phyloP scores from a whole-genome alignment of 1,140 invertebrate species.

The Oreohelix idahoensis region DNA sequence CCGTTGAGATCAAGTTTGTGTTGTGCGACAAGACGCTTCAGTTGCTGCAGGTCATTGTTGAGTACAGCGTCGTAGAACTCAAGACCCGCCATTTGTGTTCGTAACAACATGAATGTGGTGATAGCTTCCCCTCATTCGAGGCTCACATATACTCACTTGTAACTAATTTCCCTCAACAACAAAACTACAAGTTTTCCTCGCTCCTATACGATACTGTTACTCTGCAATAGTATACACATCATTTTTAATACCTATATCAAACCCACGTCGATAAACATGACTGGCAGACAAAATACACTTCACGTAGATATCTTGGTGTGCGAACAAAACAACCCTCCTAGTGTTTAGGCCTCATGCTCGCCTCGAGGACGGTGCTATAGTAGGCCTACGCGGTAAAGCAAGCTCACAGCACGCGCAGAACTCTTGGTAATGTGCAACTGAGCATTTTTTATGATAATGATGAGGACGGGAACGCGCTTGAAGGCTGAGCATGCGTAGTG shows the following conservation, averaged over 20 bases:
- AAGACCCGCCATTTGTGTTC: conserved; percentile 68
- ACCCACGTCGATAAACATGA: neutral
- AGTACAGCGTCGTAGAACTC: conserved; percentile 73
- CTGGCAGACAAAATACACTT: neutral
- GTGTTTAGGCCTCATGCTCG: neutral
- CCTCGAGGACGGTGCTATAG: conserved; percentile 8
- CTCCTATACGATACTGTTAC: neutral
- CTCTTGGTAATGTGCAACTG: neutral
- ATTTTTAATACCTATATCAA: neutral
- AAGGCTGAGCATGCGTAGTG: neutral
- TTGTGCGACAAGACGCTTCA: conserved; percentile 69
- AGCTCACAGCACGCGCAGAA: neutral
- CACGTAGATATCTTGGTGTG: neutral
- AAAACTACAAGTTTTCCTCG: neutral
- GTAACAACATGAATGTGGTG: conserved; percentile 59
- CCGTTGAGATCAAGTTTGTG: conserved; percentile 72
- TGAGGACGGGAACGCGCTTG: neutral
- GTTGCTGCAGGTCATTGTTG: conserved; percentile 69
- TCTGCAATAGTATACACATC: neutral
- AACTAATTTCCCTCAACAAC: neutral
- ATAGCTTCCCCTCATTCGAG: conserved; percentile 28
- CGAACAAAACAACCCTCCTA: neutral
- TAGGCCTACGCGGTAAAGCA: neutral
- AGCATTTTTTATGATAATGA: conserved; percentile 29
- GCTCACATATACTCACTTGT: conserved; percentile 30